Evolutionary conservation across 2,113 vertebrate genomes (phyloP).

Genomic region (Hyaena hyaena): DNA sequence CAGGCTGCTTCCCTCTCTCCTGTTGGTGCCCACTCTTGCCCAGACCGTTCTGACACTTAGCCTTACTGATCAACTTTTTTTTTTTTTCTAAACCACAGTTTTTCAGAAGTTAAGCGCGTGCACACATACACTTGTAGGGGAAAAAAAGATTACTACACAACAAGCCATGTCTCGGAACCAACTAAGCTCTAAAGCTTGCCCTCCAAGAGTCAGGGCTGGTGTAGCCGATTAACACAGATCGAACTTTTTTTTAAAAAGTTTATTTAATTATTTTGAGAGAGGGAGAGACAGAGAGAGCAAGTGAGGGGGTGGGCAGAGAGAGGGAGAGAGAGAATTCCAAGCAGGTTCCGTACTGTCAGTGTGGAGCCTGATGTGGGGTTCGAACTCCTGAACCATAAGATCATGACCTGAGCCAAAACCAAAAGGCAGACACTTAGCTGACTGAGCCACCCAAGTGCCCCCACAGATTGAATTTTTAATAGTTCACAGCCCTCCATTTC

Average conservation of each 20-base stretch:
- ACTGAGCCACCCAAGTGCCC: no score
- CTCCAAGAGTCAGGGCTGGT: constrained; percentile 40
- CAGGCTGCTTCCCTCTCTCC: constrained; percentile 88
- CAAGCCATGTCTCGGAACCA: constrained; percentile 67
- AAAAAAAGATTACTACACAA: neutral
- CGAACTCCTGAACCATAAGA: no score
- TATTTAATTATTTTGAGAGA: no score
- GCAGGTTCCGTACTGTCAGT: no score
- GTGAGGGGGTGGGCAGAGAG: no score
- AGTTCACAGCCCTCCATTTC: neutral
- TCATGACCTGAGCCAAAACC: no score
- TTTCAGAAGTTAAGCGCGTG: constrained; percentile 53
- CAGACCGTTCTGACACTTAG: constrained; percentile 88
- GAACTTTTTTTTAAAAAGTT: neutral
- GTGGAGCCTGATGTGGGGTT: no score
- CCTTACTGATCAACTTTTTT: constrained; percentile 87
- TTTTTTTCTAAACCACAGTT: constrained; percentile 76
- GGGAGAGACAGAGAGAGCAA: no score
- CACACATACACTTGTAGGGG: neutral
- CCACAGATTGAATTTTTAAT: constrained; percentile 50
- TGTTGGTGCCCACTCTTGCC: constrained; percentile 86
- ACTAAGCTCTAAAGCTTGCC: constrained; percentile 74
- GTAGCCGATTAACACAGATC: no score
- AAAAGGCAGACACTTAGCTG: no score
- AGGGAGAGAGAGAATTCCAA: no score